Percentiles rank a stretch among this genome's conserved stretches.
phyloP scores from a whole-genome alignment of 2,797 vertebrate genomes.

The Chrosomus eos region DNA sequence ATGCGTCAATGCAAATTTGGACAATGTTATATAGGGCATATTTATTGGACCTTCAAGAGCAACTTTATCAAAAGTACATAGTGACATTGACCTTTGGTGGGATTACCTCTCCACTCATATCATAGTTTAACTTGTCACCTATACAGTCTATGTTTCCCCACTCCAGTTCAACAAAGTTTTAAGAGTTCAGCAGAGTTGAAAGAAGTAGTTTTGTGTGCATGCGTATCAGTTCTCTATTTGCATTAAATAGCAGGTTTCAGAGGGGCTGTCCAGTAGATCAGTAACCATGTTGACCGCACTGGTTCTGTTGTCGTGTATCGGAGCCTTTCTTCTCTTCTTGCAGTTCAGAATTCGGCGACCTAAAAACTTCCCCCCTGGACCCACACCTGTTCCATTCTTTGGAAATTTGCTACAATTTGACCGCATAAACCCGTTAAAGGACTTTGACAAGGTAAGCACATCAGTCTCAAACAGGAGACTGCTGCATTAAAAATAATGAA shows the following conservation, averaged over 20 bases:
- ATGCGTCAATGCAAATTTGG: neutral
- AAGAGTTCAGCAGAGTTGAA: constrained; percentile 30
- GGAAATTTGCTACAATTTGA: constrained; percentile 45
- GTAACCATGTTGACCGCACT: constrained; percentile 28
- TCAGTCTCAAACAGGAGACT: neutral
- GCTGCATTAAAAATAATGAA: neutral
- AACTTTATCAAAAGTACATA: neutral
- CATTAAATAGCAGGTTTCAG: neutral
- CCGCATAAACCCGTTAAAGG: constrained; percentile 18
- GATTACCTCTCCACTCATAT: neutral
- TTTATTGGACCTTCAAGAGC: neutral
- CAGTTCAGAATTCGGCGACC: neutral
- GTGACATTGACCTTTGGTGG: neutral
- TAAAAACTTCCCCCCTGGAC: constrained; percentile 32
- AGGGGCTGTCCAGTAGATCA: neutral
- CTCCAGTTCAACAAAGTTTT: neutral
- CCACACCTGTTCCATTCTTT: constrained; percentile 32
- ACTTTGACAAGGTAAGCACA: constrained; percentile 38
- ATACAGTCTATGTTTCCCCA: neutral
- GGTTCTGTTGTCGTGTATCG: constrained; percentile 12
- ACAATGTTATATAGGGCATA: neutral
- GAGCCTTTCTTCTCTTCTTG: constrained; percentile 25
- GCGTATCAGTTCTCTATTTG: neutral
- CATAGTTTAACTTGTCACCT: neutral
- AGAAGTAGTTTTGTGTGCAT: neutral